phyloP scores from a whole-genome alignment of 2,797 vertebrate genomes.

The Vipera latastei region DNA sequence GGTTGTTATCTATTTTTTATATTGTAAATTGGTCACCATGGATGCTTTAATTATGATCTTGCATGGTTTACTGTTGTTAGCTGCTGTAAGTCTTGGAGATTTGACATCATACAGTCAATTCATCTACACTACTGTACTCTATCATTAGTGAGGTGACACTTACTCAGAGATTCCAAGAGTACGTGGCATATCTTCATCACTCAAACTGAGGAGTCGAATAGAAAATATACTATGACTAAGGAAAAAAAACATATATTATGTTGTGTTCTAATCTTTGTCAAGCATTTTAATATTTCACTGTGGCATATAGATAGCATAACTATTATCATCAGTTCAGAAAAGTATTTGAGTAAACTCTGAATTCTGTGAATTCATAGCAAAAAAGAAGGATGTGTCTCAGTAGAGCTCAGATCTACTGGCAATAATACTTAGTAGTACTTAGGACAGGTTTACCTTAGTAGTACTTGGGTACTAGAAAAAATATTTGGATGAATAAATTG shows the following conservation, averaged over 20 bases:
- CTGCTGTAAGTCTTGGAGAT: not conserved
- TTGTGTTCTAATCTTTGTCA: not conserved
- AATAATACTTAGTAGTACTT: not conserved
- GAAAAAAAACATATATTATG: constrained; percentile 31
- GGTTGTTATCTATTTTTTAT: not conserved
- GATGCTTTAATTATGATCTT: not conserved
- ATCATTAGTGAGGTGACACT: constrained; percentile 58
- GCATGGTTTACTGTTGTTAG: not conserved
- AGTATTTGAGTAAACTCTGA: not conserved
- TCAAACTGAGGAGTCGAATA: constrained; percentile 82
- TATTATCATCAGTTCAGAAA: not conserved
- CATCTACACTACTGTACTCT: not conserved
- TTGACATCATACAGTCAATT: not conserved
- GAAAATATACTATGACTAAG: constrained; percentile 89
- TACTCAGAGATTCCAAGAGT: constrained; percentile 82
- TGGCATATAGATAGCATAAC: not conserved
- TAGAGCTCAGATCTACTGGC: not conserved
- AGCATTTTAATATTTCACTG: not conserved
- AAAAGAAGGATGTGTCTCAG: not conserved
- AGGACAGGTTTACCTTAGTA: too few relatives aligned
- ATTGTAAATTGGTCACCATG: not conserved
- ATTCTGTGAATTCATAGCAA: not conserved
- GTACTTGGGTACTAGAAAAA: too few relatives aligned
- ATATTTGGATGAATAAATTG: not conserved
- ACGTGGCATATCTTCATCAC: constrained; percentile 55